These are phyloP conservation scores for Conchocele bisecta DNA, from an alignment of 2,888 invertebrate species.

Conservation along the genomic window DNA sequence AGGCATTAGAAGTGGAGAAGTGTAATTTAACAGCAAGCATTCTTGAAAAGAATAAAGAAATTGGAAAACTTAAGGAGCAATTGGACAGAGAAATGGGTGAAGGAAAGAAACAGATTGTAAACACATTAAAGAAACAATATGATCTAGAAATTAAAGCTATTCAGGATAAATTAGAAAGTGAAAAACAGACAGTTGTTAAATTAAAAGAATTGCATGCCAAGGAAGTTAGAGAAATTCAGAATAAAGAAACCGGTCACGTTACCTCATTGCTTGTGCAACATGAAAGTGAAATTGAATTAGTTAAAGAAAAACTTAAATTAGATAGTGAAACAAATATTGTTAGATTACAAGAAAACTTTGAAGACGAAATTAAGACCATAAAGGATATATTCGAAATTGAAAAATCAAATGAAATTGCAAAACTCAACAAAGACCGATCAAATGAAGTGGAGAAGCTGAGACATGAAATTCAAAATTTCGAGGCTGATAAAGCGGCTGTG, in stretches of 20 bases:
- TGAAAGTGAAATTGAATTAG: conserved; percentile 11
- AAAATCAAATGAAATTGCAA: conserved; percentile 50
- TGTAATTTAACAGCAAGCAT: too few relatives aligned
- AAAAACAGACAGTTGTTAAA: conserved; percentile 23
- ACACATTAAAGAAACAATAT: neutral
- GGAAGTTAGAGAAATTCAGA: conserved; percentile 18
- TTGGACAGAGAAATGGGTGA: conserved; percentile 5
- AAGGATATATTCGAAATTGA: conserved; percentile 53
- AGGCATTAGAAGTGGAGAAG: too few relatives aligned
- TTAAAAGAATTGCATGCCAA: conserved; percentile 18
- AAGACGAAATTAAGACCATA: conserved; percentile 45
- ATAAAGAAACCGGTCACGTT: too few relatives aligned
- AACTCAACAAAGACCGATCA: conserved; percentile 45
- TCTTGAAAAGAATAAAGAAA: conserved; percentile 6
- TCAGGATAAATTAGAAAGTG: conserved; percentile 4
- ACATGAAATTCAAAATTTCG: conserved; percentile 40
- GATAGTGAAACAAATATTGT: conserved; percentile 5
- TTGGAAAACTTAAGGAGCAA: conserved; percentile 5
- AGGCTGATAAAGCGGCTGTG: conserved; percentile 17
- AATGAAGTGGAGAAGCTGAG: conserved; percentile 56
- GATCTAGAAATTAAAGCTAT: neutral
- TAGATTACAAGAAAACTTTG: conserved; percentile 35
- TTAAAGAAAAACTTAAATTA: conserved; percentile 5
- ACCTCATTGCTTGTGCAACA: too few relatives aligned
- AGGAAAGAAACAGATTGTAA: neutral